Conservation (phyloP, 37 sponge, comb jelly and placozoan genomes). For the Tethya wilhelma region DNA sequence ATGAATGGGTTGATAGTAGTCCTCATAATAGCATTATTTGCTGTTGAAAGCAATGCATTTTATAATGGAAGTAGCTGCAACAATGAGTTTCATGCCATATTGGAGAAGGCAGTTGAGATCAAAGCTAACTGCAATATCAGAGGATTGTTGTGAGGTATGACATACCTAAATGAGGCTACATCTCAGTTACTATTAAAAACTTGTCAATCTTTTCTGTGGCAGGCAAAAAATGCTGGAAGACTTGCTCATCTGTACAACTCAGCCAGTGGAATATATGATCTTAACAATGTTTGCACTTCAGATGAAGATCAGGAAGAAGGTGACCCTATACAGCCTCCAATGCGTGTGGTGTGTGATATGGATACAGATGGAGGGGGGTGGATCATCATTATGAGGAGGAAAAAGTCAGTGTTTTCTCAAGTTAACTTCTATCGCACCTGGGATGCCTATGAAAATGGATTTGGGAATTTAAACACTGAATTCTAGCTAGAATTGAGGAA, state of each 20-base stretch:
- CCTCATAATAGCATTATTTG: no score
- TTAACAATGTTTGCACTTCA: background rate
- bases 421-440: slow-evolving; percentile 30
- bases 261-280: background rate
- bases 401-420: background rate
- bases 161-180: no score
- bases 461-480: slow-evolving; percentile 31
- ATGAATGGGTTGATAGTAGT: no score
- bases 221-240: background rate
- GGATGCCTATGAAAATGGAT: slow-evolving; percentile 38
- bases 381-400: slow-evolving; percentile 26
- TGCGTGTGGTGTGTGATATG: slow-evolving; percentile 34
- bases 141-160: background rate
- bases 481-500: slow-evolving; percentile 35
- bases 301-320: background rate
- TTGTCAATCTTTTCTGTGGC: no score
- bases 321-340: background rate
- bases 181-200: no score
- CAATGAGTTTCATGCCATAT: background rate
- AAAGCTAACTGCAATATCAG: background rate
- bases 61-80: background rate
- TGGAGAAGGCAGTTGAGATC: background rate
- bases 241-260: background rate
- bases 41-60: no score
- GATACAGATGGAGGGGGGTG: slow-evolving; percentile 47